Evolutionary conservation across 2,888 invertebrate species (phyloP).

Genomic region (Troglohyphantes excavatus): DNA sequence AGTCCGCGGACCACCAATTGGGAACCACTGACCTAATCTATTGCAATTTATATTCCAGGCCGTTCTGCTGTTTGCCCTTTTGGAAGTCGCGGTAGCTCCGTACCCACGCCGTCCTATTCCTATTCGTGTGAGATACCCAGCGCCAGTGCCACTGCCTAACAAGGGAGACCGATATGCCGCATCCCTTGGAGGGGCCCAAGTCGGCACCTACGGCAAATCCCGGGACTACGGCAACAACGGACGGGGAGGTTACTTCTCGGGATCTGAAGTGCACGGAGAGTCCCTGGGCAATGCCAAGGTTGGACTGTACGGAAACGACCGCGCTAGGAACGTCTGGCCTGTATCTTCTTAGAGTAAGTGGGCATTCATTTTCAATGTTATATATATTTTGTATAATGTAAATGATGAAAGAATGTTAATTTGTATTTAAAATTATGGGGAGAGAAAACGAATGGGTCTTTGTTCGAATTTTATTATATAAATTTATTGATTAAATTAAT

Average conservation of each 20-base stretch:
- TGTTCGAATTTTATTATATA: too few species aligned
- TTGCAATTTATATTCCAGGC: constrained; percentile 10
- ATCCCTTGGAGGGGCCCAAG: not conserved
- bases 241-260: not conserved
- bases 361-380: too few species aligned
- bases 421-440: too few species aligned
- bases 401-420: too few species aligned
- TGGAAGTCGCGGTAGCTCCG: constrained; percentile 8
- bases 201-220: not conserved
- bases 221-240: not conserved
- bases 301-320: too few species aligned
- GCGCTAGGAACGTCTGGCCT: too few species aligned
- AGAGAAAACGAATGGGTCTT: too few species aligned
- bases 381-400: too few species aligned
- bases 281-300: constrained; percentile 9
- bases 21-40: too few species aligned
- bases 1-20: too few species aligned
- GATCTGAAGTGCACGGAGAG: not conserved
- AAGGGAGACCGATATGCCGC: not conserved
- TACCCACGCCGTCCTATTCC: not conserved
- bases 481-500: too few species aligned
- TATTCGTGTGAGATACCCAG: not conserved
- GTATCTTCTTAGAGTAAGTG: too few species aligned
- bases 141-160: not conserved
- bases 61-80: not conserved